Base-by-base conservation (phyloP, 2,888 invertebrate species). In the Agrilus cyanescens region DNA sequence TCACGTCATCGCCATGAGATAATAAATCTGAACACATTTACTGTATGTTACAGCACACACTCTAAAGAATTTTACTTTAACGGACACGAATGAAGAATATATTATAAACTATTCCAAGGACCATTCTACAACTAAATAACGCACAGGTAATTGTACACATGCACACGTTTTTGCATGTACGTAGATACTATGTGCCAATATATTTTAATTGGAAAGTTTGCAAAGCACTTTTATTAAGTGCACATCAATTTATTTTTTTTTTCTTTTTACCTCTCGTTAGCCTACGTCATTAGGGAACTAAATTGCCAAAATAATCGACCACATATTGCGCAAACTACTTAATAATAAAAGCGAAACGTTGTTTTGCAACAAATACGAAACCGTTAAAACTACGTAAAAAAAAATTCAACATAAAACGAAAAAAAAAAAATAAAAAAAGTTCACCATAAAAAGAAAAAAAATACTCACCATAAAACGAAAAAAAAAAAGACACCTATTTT, bases 361-460 rank as follows among this genome's bases (percentile, higher is more conserved):
- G 29, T 35, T 18, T 29, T 35, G 15, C 36, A 43, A 31, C 12
- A 25, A 40, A 35, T 16, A 15, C 30, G 18, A 16, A 30, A 20
- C 12, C n/a, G 30, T 16, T 10, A 16, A 13, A 16, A 32, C n/a
- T n/a, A n/a, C n/a, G 14, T 30, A 37, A 31, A 39, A 32, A 40
- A n/a, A 18, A 14, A 16, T 12, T 16, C 16, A 8, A 3, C 20
- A 35, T 18, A 41, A 34, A 34, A 36, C 4, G 32, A 39, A 16
- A 39, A 39, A 32, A 16, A 32, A 48, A 34, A 42, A 45, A n/a
- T n/a, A n/a, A n/a, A n/a, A n/a, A 42, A 32, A 31, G 16, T 18
- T 14, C 8, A 37, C n/a, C n/a, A 37, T 16, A 13, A 16, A 13
- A 16, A 32, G 14, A 37, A 37, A 31, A 39, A 32, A 40, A n/a